phyloP scores from a whole-genome alignment of 2,797 vertebrate species.

The Phalloptychus januarius region DNA sequence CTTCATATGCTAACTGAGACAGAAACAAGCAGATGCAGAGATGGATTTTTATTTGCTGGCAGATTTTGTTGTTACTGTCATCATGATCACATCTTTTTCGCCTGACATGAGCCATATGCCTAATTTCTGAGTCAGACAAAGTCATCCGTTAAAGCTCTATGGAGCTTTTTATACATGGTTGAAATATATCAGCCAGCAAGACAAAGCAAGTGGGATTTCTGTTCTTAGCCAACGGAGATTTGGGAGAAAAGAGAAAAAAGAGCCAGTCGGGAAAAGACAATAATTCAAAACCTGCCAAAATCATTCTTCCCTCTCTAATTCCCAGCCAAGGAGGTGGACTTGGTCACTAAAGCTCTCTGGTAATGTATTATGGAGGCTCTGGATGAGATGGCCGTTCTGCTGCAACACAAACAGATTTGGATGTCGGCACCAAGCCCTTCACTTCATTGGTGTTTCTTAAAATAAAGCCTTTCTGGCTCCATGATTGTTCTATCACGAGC shows the following conservation, averaged over 20 bases:
- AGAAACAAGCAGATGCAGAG: slow-evolving; percentile 32
- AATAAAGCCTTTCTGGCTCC: slow-evolving; percentile 13
- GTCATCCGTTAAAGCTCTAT: slow-evolving; percentile 56
- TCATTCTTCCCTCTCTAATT: slow-evolving; percentile 58
- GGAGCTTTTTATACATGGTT: slow-evolving; percentile 39
- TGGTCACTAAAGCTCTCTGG: slow-evolving; percentile 57
- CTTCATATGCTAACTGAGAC: slow-evolving; percentile 19
- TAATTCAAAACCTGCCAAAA: slow-evolving; percentile 70
- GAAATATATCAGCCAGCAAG: slow-evolving; percentile 49
- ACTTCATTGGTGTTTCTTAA: slow-evolving; percentile 20
- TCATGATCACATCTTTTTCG: slow-evolving; percentile 38
- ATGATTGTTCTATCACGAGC: slow-evolving; percentile 5
- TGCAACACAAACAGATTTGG: slow-evolving; percentile 56
- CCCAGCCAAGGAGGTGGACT: slow-evolving; percentile 56
- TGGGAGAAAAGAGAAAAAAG: slow-evolving; percentile 21
- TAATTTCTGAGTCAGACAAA: slow-evolving; percentile 57
- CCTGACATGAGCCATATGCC: slow-evolving; percentile 15
- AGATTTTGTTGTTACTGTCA: slow-evolving; percentile 36
- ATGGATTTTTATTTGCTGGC: slow-evolving; percentile 49
- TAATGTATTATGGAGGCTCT: slow-evolving; percentile 58
- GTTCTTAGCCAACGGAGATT: slow-evolving; percentile 28
- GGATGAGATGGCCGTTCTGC: slow-evolving; percentile 40
- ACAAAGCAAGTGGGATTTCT: slow-evolving; percentile 53
- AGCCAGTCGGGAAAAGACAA: slow-evolving; percentile 68
- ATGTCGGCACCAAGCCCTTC: slow-evolving; percentile 28